These are phyloP conservation scores for Micrasema longulum DNA, from an alignment of 1,140 invertebrate species.

Conservation along the genomic window DNA sequence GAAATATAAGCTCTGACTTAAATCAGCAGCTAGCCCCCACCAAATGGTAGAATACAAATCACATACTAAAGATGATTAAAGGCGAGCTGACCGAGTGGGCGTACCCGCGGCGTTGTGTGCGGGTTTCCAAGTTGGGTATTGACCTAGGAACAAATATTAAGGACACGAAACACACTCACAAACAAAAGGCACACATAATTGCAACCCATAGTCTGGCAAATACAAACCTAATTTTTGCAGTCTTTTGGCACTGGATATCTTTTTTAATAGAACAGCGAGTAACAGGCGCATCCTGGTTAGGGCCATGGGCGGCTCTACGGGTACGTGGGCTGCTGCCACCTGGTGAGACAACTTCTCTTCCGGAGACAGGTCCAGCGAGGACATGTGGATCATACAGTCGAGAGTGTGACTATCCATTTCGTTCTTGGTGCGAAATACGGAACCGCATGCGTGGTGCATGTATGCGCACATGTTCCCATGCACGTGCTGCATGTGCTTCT, in stretches of 20 bases:
- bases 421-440: slow-evolving; percentile 82
- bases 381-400: slow-evolving; percentile 61
- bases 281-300: slow-evolving; percentile 82
- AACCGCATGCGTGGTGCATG: slow-evolving; percentile 75
- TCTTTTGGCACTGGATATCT: slow-evolving; percentile 82
- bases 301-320: slow-evolving; percentile 70
- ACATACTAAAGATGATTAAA: slow-evolving; percentile 42
- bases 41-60: too few species aligned
- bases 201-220: slow-evolving; percentile 33
- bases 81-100: slow-evolving; percentile 43
- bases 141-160: slow-evolving; percentile 51
- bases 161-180: slow-evolving; percentile 48
- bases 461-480: slow-evolving; percentile 82
- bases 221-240: slow-evolving; percentile 80
- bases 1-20: too few species aligned
- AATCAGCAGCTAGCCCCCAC: slow-evolving; percentile 10
- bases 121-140: slow-evolving; percentile 33
- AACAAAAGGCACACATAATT: slow-evolving; percentile 51
- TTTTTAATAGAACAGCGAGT: slow-evolving; percentile 82
- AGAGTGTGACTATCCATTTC: slow-evolving; percentile 75
- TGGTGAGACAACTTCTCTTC: slow-evolving; percentile 59
- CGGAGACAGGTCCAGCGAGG: slow-evolving; percentile 49
- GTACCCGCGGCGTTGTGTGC: slow-evolving; percentile 39
- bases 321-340: slow-evolving; percentile 58
- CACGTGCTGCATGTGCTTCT: slow-evolving; percentile 85